Evolutionary conservation across 2,888 invertebrate species (phyloP), one percentile per base, ranked within the genome.

Genomic region (Parnassius glacialis): DNA sequence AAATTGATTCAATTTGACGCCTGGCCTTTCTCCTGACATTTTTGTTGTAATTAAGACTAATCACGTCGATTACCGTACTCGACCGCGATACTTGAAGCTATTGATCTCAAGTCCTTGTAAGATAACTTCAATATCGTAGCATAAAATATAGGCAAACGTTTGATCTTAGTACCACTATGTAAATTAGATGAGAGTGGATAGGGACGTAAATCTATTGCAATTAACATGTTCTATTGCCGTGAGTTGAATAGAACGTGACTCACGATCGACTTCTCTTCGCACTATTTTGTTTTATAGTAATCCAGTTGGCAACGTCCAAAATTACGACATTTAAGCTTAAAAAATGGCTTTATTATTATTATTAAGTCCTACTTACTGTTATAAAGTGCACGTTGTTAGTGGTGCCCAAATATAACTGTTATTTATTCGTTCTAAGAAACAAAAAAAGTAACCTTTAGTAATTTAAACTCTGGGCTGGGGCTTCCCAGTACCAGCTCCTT

Each of bases 251-350:
- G 50, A 57, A 66, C 72, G 71, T 72, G 73, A 73, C 66, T 71
- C 73, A 73, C 73, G 73, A 71, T 60, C 61, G 59, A 65, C 70
- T 71, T 43, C n/a, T 20, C 13, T 48, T 43, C 48, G 43, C 25
- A 13, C 52, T 25, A 13, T 55, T 56, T 41, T 50, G 59, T 61
- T 58, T 54, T 52, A 52, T 57, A 50, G 45, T 34, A 34, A 7
- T 34, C 34, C 34, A 34, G 34, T 5, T 34, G 34, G 7, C 7
- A 34, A 34, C 34, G 34, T 34, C 34, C 34, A 34, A 34, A 34
- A 7, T 34, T 7, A 34, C 7, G 34, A 34, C 3, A 34, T 34
- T 34, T 34, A 34, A 34, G 34, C 5, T 7, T 7, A 3, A 34
- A 34, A 34, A 1, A 25, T 0, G 7, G 2, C 20, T 20, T 20